Base-by-base conservation (phyloP, 2,113 vertebrate genomes). In the Lasiurus borealis region DNA sequence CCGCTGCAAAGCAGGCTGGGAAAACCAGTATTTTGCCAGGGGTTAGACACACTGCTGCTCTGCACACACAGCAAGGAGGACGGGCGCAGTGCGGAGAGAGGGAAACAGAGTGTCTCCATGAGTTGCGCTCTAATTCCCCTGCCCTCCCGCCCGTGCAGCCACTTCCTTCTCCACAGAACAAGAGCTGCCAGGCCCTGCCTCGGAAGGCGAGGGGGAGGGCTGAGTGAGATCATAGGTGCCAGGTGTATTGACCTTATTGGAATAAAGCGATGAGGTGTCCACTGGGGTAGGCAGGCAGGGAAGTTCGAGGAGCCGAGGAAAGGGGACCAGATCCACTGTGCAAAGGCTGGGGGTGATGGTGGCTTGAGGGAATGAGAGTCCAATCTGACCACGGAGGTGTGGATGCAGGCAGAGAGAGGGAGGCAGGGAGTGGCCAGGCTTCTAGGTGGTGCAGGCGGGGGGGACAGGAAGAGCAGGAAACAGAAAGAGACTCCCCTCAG, bases 51-150 rank as follows among this genome's bases (percentile, higher is more conserved):
- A 15, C 5, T 10, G 44, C 36, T 34, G 31, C n/a, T 29, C 73
- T n/a, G n/a, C n/a, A n/a, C n/a, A n/a, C n/a, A n/a, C n/a, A n/a
- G 44, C 80, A 25, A 54, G 52, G 31, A 46, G 77, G 40, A 29
- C 13, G n/a, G n/a, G 48, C 6, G 19, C 0, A 2, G 23, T 27
- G n/a, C 0, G 27, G 19, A 8, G 8, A 11, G 27, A n/a, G n/a
- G n/a, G 19, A 25, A 34, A 7, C 0, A 0, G 5, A 46, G 54
- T 18, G 40, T 80, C 44, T 10, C 3, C 3, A 3, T 25, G 36
- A n/a, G 8, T 0, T 36, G 21, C 89, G 31, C 52, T 59, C 64
- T 11, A 52, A 68, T 16, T 52, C 52, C 40, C 1, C 27, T 2
- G 48, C 27, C 57, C 48, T 69, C 27, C 48, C 48, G 62, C 44